A percentile compares a stretch with the other conserved stretches of the same genome.
Evolutionary conservation across 2,113 vertebrate genomes (phyloP).

Genomic region (Hypanus sabinus): DNA sequence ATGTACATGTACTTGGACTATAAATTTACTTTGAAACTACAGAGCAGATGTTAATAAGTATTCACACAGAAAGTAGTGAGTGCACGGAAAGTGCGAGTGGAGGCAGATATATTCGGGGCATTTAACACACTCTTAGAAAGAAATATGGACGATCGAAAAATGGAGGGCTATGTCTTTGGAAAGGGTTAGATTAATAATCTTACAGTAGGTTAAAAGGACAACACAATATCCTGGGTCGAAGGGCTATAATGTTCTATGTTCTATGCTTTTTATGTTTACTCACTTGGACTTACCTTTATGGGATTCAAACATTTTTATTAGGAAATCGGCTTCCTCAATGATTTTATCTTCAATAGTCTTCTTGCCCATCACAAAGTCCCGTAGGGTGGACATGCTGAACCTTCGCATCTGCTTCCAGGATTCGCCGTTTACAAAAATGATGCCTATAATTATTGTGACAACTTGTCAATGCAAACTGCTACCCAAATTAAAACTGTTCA

Average conservation of each 20-base stretch:
- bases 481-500: not conserved
- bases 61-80: no score
- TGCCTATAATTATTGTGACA: slow-evolving; percentile 43
- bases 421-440: slow-evolving; percentile 51
- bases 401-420: slow-evolving; percentile 46
- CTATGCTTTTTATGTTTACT: not conserved
- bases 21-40: no score
- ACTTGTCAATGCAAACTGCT: not conserved
- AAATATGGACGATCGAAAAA: no score
- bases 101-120: no score
- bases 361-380: slow-evolving; percentile 58
- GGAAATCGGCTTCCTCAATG: slow-evolving; percentile 51
- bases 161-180: no score
- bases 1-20: no score
- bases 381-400: slow-evolving; percentile 53
- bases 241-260: not conserved
- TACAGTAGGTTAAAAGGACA: no score
- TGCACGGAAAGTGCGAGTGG: no score
- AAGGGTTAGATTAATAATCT: no score
- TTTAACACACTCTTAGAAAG: no score
- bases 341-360: slow-evolving; percentile 51
- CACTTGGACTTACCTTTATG: slow-evolving; percentile 45
- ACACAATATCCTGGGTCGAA: not conserved
- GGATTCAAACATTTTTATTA: slow-evolving; percentile 50
- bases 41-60: no score